Percentiles rank a stretch among this genome's conserved stretches.
These are phyloP conservation scores for Drosophila funebris DNA, from an alignment of 1,140 invertebrate species.

Conservation along the genomic window DNA sequence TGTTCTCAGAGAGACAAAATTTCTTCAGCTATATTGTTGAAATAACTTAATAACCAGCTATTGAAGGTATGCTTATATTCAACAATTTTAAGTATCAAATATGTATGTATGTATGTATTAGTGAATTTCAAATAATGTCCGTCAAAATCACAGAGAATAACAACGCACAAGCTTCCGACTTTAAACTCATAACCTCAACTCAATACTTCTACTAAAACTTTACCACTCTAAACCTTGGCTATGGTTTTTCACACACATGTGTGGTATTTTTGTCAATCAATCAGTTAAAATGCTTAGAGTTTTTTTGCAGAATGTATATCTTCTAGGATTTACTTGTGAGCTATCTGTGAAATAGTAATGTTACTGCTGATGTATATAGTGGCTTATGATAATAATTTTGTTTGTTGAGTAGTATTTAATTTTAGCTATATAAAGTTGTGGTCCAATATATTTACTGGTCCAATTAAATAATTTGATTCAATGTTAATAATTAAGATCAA, in stretches of 20 bases:
- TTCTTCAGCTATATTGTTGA: conserved; percentile 2
- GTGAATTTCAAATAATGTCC: conserved; percentile 17
- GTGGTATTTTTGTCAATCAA: conserved; percentile 24
- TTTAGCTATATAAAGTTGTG: conserved; percentile 23
- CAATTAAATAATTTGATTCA: conserved; percentile 57
- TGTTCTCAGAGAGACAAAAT: conserved; percentile 14
- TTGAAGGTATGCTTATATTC: conserved; percentile 3
- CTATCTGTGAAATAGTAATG: conserved; percentile 2
- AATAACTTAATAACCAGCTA: conserved; percentile 12
- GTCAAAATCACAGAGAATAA: conserved; percentile 5
- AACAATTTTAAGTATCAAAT: conserved; percentile 8
- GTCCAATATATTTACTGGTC: conserved; percentile 39
- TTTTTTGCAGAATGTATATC: background rate
- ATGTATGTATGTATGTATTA: conserved; percentile 9
- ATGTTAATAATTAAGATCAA: conserved; percentile 50
- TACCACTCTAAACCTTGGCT: conserved; percentile 38
- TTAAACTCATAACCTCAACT: conserved; percentile 31
- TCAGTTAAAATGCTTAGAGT: background rate
- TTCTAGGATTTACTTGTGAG: background rate
- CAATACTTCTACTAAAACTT: conserved; percentile 28
- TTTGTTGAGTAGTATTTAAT: conserved; percentile 12
- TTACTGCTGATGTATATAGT: background rate
- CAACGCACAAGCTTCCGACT: background rate
- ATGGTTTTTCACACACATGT: conserved; percentile 39
- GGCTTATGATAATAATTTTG: conserved; percentile 12